A percentile compares a stretch with the other conserved stretches of the same genome.
Conservation (phyloP, 2,797 vertebrate species). For the Scarus forsteni region DNA sequence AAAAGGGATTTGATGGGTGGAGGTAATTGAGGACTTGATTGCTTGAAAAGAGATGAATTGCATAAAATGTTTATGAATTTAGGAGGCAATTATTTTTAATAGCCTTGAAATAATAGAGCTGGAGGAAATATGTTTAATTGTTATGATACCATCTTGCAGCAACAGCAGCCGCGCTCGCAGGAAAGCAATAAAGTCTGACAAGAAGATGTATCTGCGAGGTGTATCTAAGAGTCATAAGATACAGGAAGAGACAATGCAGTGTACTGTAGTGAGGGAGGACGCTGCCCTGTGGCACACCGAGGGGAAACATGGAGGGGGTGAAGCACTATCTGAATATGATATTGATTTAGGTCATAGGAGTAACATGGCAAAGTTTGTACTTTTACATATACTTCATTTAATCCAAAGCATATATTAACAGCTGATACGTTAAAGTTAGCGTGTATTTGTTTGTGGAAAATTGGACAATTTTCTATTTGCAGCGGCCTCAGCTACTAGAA, state of each 20-base stretch:
- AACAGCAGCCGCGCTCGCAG: slow-evolving; percentile 65
- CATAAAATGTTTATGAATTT: slow-evolving; percentile 89
- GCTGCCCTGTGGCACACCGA: slow-evolving; percentile 20
- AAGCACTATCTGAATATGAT: too few species aligned
- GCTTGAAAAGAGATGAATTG: slow-evolving; percentile 85
- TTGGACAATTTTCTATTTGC: too few species aligned
- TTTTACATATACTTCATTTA: too few species aligned
- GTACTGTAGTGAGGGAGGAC: slow-evolving; percentile 3
- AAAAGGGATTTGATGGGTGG: slow-evolving; percentile 87
- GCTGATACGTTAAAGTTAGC: too few species aligned
- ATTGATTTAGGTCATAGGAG: too few species aligned
- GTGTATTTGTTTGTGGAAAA: too few species aligned
- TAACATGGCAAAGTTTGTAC: too few species aligned
- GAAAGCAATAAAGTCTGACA: slow-evolving; percentile 79
- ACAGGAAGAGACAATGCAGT: slow-evolving; percentile 9
- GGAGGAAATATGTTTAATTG: slow-evolving; percentile 86
- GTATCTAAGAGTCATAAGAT: slow-evolving; percentile 73
- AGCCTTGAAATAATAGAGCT: slow-evolving; percentile 83
- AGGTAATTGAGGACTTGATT: slow-evolving; percentile 88
- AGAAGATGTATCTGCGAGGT: slow-evolving; percentile 70
- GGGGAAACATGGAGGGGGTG: not conserved
- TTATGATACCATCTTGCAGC: slow-evolving; percentile 81
- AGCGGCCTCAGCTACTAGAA: too few species aligned
- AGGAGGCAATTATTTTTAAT: slow-evolving; percentile 88
- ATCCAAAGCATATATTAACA: too few species aligned